Percentiles rank a stretch among this genome's conserved stretches.
phyloP scores from a whole-genome alignment of 1,140 invertebrate genomes.

The Drosophila obscura region DNA sequence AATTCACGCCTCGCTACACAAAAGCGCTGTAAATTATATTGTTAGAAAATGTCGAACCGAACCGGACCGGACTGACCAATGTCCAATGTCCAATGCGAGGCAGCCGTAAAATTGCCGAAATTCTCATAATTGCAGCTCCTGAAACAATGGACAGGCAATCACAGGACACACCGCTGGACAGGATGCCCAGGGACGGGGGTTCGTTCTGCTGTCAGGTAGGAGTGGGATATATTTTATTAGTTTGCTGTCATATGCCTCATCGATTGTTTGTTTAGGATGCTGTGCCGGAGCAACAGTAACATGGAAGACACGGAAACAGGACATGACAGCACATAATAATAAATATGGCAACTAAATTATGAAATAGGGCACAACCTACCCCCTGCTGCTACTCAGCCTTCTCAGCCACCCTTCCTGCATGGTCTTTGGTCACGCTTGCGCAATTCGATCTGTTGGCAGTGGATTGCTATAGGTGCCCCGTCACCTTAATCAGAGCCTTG shows the following conservation, averaged over 20 bases:
- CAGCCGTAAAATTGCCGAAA: slow-evolving; percentile 48
- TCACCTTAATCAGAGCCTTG: slow-evolving; percentile 1
- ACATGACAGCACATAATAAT: slow-evolving; percentile 77
- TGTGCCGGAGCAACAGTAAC: slow-evolving; percentile 6
- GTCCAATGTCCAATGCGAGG: slow-evolving; percentile 31
- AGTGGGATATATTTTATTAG: slow-evolving; percentile 58
- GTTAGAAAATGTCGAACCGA: slow-evolving; percentile 36
- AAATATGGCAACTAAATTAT: slow-evolving; percentile 80
- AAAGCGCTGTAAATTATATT: slow-evolving; percentile 82
- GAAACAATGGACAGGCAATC: slow-evolving; percentile 61
- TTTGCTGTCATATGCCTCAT: slow-evolving; percentile 58
- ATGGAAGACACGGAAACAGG: slow-evolving; percentile 23
- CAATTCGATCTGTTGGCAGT: not conserved
- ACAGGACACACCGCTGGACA: slow-evolving; percentile 9
- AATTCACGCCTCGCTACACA: slow-evolving; percentile 83
- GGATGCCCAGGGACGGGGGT: slow-evolving; percentile 12
- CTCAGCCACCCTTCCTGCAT: not conserved
- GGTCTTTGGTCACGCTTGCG: slow-evolving; percentile 23
- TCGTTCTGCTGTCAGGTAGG: slow-evolving; percentile 27
- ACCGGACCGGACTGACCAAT: slow-evolving; percentile 39
- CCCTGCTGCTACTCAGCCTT: slow-evolving; percentile 3
- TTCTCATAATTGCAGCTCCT: slow-evolving; percentile 66
- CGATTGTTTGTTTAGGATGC: slow-evolving; percentile 67
- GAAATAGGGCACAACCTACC: slow-evolving; percentile 32
- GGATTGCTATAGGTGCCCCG: too few relatives aligned